phyloP scores from a whole-genome alignment of 1,140 invertebrate genomes.

The Ruditapes philippinarum region DNA sequence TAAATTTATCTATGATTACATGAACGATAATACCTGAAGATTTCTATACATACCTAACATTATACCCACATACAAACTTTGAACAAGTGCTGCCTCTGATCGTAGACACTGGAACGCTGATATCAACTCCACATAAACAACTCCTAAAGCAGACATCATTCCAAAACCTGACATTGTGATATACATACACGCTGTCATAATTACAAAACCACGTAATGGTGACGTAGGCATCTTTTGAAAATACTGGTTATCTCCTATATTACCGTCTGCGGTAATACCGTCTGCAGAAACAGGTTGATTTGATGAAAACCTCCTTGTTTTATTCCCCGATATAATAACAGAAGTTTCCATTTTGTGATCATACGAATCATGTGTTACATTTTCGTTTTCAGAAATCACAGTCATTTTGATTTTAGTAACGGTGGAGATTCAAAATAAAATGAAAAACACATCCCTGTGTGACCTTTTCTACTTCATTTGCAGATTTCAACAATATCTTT shows the following conservation, averaged over 20 bases:
- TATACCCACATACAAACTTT: conserved; percentile 22
- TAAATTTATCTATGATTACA: no score
- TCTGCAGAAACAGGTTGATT: neutral
- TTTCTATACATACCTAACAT: neutral
- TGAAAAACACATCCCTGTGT: no score
- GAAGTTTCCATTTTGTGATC: neutral
- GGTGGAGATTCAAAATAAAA: no score
- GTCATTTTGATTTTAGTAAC: no score
- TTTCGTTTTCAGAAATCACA: neutral
- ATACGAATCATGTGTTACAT: neutral
- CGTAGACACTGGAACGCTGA: neutral
- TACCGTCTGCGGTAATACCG: neutral
- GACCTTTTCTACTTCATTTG: no score
- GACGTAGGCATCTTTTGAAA: neutral
- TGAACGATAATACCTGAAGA: no score
- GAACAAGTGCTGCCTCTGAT: conserved; percentile 8
- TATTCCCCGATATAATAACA: neutral
- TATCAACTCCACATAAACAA: conserved; percentile 42
- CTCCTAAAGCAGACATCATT: neutral
- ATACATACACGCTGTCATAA: conserved; percentile 40
- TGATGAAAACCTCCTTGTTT: neutral
- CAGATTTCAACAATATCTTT: no score
- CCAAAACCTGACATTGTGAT: neutral
- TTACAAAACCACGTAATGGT: neutral
- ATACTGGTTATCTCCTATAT: no score